These are phyloP conservation scores for Chloroclysta siterata DNA, from an alignment of 2,888 invertebrate genomes.

Conservation along the genomic window DNA sequence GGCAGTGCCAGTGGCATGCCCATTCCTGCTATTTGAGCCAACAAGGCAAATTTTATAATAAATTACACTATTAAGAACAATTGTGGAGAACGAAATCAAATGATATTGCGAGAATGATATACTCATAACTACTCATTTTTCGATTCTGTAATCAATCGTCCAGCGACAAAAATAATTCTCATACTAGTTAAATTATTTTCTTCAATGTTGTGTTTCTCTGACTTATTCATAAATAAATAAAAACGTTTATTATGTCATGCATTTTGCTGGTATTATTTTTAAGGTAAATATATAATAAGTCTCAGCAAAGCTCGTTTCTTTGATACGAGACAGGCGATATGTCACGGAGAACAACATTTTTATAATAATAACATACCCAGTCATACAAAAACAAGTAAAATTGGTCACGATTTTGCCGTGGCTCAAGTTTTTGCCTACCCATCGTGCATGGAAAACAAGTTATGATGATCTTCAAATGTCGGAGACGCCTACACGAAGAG, in stretches of 20 bases:
- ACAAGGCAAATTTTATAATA: conserved; percentile 22
- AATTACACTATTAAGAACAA: conserved; percentile 4
- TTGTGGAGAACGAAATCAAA: neutral
- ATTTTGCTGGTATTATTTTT: neutral
- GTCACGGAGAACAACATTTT: neutral
- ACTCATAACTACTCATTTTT: too few species aligned
- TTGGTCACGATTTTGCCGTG: conserved; percentile 25
- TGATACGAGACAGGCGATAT: neutral
- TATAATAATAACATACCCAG: conserved; percentile 7
- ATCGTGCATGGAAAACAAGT: conserved; percentile 29
- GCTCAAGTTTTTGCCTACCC: conserved; percentile 31
- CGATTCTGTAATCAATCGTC: too few species aligned
- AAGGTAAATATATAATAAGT: neutral
- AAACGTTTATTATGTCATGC: neutral
- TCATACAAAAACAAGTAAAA: conserved; percentile 10
- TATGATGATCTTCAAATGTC: conserved; percentile 17
- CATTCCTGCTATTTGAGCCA: conserved; percentile 37
- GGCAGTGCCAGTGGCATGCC: conserved; percentile 43
- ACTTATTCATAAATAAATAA: neutral
- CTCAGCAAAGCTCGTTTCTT: neutral
- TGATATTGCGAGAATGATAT: too few species aligned
- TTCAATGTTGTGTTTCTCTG: neutral
- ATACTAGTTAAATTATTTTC: neutral
- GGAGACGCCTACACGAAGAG: neutral
- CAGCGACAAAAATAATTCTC: too few species aligned